phyloP scores from a whole-genome alignment of 2,797 vertebrate species.

The Gymnothorax javanicus region DNA sequence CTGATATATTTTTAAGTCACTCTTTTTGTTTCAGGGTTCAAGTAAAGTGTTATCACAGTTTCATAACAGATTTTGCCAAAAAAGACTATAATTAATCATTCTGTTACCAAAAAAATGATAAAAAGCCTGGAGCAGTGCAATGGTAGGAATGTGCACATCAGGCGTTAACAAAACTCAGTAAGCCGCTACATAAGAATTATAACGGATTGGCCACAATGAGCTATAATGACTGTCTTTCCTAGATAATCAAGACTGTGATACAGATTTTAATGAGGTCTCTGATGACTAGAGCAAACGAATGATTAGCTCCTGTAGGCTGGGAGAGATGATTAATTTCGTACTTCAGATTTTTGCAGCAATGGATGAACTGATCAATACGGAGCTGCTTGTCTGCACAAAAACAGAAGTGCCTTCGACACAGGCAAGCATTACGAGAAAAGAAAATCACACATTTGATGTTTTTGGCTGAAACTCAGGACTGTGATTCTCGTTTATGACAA shows the following conservation, averaged over 20 bases:
- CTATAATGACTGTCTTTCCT: neutral
- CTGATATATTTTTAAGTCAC: too few species aligned
- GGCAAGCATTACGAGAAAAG: neutral
- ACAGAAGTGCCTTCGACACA: neutral
- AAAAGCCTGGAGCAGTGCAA: neutral
- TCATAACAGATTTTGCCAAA: neutral
- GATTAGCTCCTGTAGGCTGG: neutral
- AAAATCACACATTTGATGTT: too few species aligned
- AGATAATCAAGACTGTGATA: neutral
- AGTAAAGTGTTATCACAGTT: too few species aligned
- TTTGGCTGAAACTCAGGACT: too few species aligned
- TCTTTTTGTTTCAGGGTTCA: too few species aligned
- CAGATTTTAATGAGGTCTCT: neutral
- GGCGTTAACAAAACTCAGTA: neutral
- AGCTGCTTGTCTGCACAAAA: neutral
- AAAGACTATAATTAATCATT: neutral
- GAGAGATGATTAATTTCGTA: neutral
- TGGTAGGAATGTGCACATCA: neutral
- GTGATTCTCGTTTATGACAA: too few species aligned
- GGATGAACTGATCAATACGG: neutral
- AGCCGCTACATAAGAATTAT: neutral
- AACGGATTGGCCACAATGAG: neutral
- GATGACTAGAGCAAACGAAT: neutral
- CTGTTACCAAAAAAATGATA: neutral
- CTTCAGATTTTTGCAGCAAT: neutral